phyloP scores from a whole-genome alignment of 2,113 vertebrate species.

The Phrynocephalus versicolor region DNA sequence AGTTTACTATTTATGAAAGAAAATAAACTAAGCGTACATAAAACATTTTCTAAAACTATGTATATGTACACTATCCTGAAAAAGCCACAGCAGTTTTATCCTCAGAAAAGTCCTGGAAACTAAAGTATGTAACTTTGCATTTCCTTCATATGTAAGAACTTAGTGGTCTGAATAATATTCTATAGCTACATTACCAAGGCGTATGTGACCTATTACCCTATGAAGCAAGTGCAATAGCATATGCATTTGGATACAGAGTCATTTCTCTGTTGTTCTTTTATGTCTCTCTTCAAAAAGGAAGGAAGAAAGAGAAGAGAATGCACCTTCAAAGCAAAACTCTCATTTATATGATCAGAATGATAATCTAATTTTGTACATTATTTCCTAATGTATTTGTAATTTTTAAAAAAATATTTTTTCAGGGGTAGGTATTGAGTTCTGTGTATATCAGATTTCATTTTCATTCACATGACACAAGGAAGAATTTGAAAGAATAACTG shows the following conservation, averaged over 20 bases:
- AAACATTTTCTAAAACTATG: background rate
- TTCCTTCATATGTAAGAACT: background rate
- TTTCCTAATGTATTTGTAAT: background rate
- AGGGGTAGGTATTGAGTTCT: background rate
- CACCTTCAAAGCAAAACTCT: background rate
- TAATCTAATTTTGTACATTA: background rate
- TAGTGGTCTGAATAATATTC: background rate
- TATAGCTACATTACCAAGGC: background rate
- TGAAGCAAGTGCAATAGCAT: background rate
- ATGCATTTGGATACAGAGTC: background rate
- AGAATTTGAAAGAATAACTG: background rate
- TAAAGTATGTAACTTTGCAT: background rate
- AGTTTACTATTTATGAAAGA: slow-evolving; percentile 2
- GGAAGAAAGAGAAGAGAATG: background rate
- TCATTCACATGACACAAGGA: background rate
- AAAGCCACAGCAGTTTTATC: background rate
- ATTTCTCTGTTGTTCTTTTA: background rate
- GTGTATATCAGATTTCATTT: background rate
- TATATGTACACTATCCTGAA: background rate
- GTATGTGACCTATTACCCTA: background rate
- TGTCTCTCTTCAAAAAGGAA: background rate
- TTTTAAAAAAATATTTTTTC: background rate
- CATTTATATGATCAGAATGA: background rate
- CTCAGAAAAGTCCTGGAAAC: background rate
- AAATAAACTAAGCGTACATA: background rate